A percentile compares a stretch with the other conserved stretches of the same genome.
phyloP scores from a whole-genome alignment of 2,113 vertebrate species.

The Menura novaehollandiae region DNA sequence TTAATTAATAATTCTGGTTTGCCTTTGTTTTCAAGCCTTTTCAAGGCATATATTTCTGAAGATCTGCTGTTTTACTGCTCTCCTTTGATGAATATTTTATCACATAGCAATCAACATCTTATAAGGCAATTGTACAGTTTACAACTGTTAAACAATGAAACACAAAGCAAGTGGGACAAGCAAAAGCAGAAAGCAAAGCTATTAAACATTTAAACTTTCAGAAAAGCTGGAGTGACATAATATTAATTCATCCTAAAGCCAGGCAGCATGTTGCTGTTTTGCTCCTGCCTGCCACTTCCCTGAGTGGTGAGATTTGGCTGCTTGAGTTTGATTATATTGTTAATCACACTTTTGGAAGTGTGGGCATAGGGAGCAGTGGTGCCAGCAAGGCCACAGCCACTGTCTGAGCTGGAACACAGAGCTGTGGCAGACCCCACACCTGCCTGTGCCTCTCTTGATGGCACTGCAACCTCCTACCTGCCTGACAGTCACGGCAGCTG shows the following conservation, averaged over 20 bases:
- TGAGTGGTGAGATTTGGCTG: background rate
- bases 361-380: background rate
- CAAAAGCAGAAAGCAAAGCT: background rate
- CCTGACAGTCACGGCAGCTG: background rate
- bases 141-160: background rate
- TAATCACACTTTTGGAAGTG: background rate
- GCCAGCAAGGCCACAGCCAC: background rate
- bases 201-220: background rate
- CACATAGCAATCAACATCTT: slow-evolving; percentile 44
- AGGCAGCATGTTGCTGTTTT: background rate
- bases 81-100: slow-evolving; percentile 66
- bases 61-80: slow-evolving; percentile 42
- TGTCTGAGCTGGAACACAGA: background rate
- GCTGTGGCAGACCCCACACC: background rate
- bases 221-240: background rate
- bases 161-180: background rate
- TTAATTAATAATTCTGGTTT: slow-evolving; percentile 52
- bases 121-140: slow-evolving; percentile 4
- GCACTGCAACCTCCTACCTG: background rate
- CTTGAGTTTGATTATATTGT: background rate
- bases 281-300: background rate
- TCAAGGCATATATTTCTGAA: slow-evolving; percentile 31
- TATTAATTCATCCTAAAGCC: background rate
- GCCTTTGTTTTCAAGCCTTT: slow-evolving; percentile 40
- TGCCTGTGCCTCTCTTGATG: background rate